phyloP scores from a whole-genome alignment of 2,113 vertebrate species.

The Ophthalmolycus amberensis region DNA sequence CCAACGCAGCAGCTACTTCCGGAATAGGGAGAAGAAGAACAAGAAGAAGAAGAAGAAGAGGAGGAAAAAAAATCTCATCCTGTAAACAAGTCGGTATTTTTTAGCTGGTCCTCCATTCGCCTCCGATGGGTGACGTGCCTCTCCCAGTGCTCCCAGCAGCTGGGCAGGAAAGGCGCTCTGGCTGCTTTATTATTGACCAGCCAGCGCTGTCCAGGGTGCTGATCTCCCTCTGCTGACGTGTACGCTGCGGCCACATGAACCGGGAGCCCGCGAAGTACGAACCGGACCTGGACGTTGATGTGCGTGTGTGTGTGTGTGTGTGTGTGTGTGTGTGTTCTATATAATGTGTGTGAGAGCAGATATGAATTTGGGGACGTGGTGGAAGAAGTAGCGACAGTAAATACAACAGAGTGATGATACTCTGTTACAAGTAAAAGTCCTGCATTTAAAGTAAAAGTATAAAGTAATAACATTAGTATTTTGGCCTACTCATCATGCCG shows the following conservation, averaged over 20 bases:
- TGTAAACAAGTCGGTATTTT: constrained; percentile 39
- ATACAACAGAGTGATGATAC: background rate
- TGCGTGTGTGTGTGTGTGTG: no score
- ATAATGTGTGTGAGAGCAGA: background rate
- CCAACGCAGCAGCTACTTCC: constrained; percentile 84
- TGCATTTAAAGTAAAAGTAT: background rate
- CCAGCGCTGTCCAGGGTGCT: constrained; percentile 83
- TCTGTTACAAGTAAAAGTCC: background rate
- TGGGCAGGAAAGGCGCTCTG: constrained; percentile 40
- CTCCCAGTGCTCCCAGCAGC: constrained; percentile 30
- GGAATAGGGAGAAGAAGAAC: constrained; percentile 67
- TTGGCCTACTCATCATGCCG: background rate
- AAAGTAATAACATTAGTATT: no score
- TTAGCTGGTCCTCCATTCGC: constrained; percentile 15
- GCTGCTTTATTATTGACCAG: constrained; percentile 61
- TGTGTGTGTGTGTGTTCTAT: background rate
- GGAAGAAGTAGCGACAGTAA: background rate
- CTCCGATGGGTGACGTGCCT: constrained; percentile 10
- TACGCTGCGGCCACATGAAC: constrained; percentile 56
- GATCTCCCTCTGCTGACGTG: constrained; percentile 75
- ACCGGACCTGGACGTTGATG: constrained; percentile 5
- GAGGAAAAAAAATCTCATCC: constrained; percentile 20
- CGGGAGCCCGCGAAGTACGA: constrained; percentile 71
- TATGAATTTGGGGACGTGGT: background rate
- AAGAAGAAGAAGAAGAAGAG: background rate